Conservation (phyloP, 2,888 invertebrate genomes). For the Nemapogon koenigi region DNA sequence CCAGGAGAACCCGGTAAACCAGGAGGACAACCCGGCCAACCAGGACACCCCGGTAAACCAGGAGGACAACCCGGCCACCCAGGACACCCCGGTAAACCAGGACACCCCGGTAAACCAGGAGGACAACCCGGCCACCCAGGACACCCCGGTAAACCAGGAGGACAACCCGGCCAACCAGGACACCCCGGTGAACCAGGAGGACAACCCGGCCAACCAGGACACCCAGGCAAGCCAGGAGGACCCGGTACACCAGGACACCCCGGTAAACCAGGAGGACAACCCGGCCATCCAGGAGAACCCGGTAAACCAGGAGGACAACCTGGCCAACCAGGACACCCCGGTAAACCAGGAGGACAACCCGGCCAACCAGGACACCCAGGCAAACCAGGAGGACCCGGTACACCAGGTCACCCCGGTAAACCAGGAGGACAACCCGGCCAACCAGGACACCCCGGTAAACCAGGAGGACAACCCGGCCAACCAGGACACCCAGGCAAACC, state of each 20-base stretch:
- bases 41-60: neutral
- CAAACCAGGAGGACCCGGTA: constrained; percentile 9
- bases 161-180: constrained; percentile 3
- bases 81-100: constrained; percentile 8
- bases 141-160: constrained; percentile 2
- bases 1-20: neutral
- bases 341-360: constrained; percentile 14
- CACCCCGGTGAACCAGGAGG: constrained; percentile 4
- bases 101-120: constrained; percentile 8
- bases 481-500: constrained; percentile 15
- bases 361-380: constrained; percentile 14
- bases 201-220: constrained; percentile 11
- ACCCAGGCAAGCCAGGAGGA: constrained; percentile 16
- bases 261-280: constrained; percentile 3
- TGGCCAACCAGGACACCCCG: neutral
- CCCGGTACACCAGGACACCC: constrained; percentile 11
- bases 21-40: neutral
- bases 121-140: constrained; percentile 5
- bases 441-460: constrained; percentile 12
- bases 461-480: constrained; percentile 10
- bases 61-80: constrained; percentile 2
- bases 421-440: constrained; percentile 10
- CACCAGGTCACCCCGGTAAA: constrained; percentile 10
- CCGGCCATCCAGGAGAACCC: constrained; percentile 8
- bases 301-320: constrained; percentile 11